A percentile compares a stretch with the other conserved stretches of the same genome.
phyloP scores from a whole-genome alignment of 2,797 vertebrate species.

The Austrolebias charrua region DNA sequence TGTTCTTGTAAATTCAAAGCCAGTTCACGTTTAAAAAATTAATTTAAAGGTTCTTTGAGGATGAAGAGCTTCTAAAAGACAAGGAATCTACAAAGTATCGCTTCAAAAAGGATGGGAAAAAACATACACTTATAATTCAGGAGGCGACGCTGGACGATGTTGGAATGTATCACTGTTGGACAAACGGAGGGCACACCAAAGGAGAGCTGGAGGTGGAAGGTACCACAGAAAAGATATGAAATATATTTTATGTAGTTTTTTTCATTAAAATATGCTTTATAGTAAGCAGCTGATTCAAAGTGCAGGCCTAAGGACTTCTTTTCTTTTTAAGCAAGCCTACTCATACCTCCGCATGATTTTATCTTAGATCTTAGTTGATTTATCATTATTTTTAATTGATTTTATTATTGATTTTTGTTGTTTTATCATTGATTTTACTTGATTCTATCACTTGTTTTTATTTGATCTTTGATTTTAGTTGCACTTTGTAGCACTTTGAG shows the following conservation, averaged over 20 bases:
- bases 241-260: constrained; percentile 10
- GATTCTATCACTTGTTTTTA: too few species aligned
- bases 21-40: constrained; percentile 8
- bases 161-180: constrained; percentile 87
- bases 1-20: constrained; percentile 3
- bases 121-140: constrained; percentile 85
- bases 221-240: constrained; percentile 48
- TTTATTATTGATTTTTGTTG: too few species aligned
- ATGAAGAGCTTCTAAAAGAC: constrained; percentile 83
- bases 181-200: constrained; percentile 91
- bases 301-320: constrained; percentile 27
- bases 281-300: constrained; percentile 27
- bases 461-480: too few species aligned
- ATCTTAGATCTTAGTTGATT: too few species aligned
- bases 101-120: constrained; percentile 89
- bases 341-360: too few species aligned
- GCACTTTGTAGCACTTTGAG: too few species aligned
- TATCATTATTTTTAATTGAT: too few species aligned
- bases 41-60: constrained; percentile 84
- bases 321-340: too few species aligned
- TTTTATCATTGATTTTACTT: too few species aligned
- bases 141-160: constrained; percentile 83
- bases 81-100: constrained; percentile 78
- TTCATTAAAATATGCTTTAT: constrained; percentile 12
- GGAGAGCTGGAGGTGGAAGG: constrained; percentile 93